phyloP scores from a whole-genome alignment of 2,888 invertebrate genomes.

The Chymomyza caudatula region DNA sequence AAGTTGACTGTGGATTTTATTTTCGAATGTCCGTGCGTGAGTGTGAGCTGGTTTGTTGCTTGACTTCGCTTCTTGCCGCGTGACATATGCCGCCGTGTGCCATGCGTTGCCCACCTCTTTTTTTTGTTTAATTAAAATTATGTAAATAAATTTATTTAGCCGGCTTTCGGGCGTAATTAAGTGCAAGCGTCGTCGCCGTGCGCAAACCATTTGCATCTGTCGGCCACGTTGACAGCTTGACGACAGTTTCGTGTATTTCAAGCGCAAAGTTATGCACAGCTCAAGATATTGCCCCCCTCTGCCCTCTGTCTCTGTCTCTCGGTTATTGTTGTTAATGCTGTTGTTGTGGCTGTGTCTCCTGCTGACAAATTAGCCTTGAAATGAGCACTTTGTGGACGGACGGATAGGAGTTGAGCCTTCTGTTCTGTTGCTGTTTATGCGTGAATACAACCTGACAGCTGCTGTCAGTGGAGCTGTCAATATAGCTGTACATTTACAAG shows the following conservation, averaged over 20 bases:
- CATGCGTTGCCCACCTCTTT: neutral
- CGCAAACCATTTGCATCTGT: slow-evolving; percentile 50
- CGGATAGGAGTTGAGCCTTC: slow-evolving; percentile 1
- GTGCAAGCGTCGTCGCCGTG: slow-evolving; percentile 37
- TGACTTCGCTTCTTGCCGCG: slow-evolving; percentile 18
- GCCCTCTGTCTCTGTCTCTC: neutral
- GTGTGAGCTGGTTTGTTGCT: slow-evolving; percentile 19
- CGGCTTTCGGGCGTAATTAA: slow-evolving; percentile 60
- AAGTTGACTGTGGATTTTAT: slow-evolving; percentile 47
- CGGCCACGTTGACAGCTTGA: slow-evolving; percentile 20
- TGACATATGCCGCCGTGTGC: neutral
- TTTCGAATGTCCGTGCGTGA: neutral
- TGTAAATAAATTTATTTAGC: slow-evolving; percentile 70
- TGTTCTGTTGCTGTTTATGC: neutral
- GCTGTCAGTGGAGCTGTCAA: slow-evolving; percentile 32
- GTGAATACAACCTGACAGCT: slow-evolving; percentile 66
- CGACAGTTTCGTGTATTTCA: slow-evolving; percentile 27
- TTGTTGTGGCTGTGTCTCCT: slow-evolving; percentile 29
- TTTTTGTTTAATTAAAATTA: slow-evolving; percentile 71
- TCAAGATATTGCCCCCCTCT: neutral
- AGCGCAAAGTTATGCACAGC: slow-evolving; percentile 31
- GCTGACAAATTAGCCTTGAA: slow-evolving; percentile 75
- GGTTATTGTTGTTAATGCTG: slow-evolving; percentile 7
- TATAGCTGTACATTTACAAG: neutral
- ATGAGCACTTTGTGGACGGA: slow-evolving; percentile 67